Conservation (phyloP, 2,888 invertebrate genomes). For the Quadriops clusia region DNA sequence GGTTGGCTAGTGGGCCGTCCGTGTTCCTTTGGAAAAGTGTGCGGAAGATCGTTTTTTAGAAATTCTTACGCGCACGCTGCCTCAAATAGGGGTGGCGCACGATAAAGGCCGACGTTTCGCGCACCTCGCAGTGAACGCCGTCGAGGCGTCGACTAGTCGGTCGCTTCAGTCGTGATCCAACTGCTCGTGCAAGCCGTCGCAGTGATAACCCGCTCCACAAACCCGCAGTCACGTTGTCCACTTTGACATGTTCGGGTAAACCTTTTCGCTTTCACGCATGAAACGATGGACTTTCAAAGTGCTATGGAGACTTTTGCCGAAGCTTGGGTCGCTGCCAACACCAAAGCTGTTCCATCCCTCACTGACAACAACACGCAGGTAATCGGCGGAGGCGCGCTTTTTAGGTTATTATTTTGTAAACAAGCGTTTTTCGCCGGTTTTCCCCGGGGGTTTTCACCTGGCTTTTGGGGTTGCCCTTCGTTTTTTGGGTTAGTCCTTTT, state of each 20-base stretch:
- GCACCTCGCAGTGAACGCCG: conserved; percentile 16
- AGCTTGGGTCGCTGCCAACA: conserved; percentile 91
- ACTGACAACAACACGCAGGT: conserved; percentile 56
- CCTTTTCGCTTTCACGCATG: conserved; percentile 10
- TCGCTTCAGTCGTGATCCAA: conserved; percentile 26
- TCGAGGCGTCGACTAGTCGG: conserved; percentile 12
- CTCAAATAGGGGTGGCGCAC: conserved; percentile 35
- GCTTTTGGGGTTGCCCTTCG: too few relatives aligned
- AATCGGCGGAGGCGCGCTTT: too few relatives aligned
- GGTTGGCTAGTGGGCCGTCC: conserved; percentile 34
- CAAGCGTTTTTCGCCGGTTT: too few relatives aligned
- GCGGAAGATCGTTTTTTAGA: conserved; percentile 32
- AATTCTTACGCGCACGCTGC: conserved; percentile 26
- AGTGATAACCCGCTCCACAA: conserved; percentile 20
- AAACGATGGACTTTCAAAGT: conserved; percentile 90
- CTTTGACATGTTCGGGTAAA: conserved; percentile 17
- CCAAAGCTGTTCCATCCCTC: conserved; percentile 51
- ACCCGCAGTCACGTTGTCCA: conserved; percentile 30
- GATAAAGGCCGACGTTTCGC: conserved; percentile 25
- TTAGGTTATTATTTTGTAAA: too few relatives aligned
- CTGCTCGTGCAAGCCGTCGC: conserved; percentile 21
- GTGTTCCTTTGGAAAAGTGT: conserved; percentile 31
- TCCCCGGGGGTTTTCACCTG: too few relatives aligned
- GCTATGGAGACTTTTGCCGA: conserved; percentile 97
- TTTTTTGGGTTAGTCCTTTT: too few relatives aligned